Evolutionary conservation across 2,797 vertebrate genomes (phyloP), one percentile per base, ranked within the genome.

Genomic region (Falco cherrug): DNA sequence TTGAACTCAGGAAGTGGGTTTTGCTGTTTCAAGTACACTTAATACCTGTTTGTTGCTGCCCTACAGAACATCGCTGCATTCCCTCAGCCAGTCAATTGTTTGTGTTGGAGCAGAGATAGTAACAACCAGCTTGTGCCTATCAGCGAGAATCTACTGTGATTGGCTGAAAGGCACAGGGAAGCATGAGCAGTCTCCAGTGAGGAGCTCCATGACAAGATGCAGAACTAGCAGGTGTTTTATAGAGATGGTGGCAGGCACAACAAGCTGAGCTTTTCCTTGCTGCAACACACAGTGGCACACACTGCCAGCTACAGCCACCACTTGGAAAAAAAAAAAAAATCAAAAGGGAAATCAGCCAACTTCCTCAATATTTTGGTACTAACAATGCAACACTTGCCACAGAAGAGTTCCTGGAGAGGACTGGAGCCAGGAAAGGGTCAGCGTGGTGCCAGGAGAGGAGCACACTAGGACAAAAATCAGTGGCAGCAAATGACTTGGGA

Each of bases 1-100:
- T 70, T 74, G 88, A 94, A 94, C 96, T 93, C 95, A 97, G 97
- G 95, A 97, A 97, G 89, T 95, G 96, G 95, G 81, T 96, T 97
- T 91, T 92, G 77, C 93, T 47, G 77, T 79, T 95, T 96, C 96
- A 94, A 96, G 95, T 95, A 96, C 96, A 95, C 94, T 97, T 97
- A 97, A 97, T 97, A 93, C 97, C 97, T 96, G 93, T 85, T 96
- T 90, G 87, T 76, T 77, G 69, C 95, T 96, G 96, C 93, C 94
- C 76, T 95, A 33, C 86, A 84, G 83, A 94, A 84, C 68, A 69
- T 43, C 29, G 2, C n/a, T 70, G 78, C 86, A 75, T 85, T 94
- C 84, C 93, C 68, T 29, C 71, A 65, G 95, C 85, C 68, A 93
- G 85, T 17, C 70, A 24, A 59, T 69, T 94, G 80, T 88, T 94